phyloP scores from a whole-genome alignment of 1,140 invertebrate genomes.

The Dufourea novaeangliae region DNA sequence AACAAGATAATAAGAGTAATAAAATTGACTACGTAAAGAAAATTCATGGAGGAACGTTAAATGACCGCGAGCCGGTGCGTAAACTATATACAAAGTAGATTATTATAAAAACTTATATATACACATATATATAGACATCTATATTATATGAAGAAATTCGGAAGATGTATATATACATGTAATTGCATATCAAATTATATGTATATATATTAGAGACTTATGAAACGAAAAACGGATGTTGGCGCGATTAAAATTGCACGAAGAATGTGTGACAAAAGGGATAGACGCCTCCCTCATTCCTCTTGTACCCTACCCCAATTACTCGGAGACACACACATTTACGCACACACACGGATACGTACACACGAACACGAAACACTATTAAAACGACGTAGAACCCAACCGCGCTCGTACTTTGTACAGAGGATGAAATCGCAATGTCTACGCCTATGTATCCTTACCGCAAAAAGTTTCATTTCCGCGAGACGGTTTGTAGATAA shows the following conservation, averaged over 20 bases:
- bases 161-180: slow-evolving; percentile 58
- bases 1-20: not conserved
- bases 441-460: slow-evolving; percentile 37
- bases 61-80: slow-evolving; percentile 59
- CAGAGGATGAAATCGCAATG: slow-evolving; percentile 17
- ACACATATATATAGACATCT: slow-evolving; percentile 53
- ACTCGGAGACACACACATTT: slow-evolving; percentile 32
- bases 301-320: slow-evolving; percentile 48
- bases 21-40: not conserved
- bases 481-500: slow-evolving; percentile 59
- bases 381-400: not conserved
- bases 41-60: slow-evolving; percentile 15
- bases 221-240: slow-evolving; percentile 54
- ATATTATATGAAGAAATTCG: slow-evolving; percentile 57
- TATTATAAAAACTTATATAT: slow-evolving; percentile 48
- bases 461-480: slow-evolving; percentile 32
- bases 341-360: slow-evolving; percentile 5
- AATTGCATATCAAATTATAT: slow-evolving; percentile 59
- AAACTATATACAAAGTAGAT: slow-evolving; percentile 58
- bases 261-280: slow-evolving; percentile 49
- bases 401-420: slow-evolving; percentile 13
- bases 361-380: not conserved
- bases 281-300: slow-evolving; percentile 58
- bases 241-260: slow-evolving; percentile 59
- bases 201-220: slow-evolving; percentile 66